Conservation (phyloP, 2,888 invertebrate species). For the Orthonychiurus folsomi region DNA sequence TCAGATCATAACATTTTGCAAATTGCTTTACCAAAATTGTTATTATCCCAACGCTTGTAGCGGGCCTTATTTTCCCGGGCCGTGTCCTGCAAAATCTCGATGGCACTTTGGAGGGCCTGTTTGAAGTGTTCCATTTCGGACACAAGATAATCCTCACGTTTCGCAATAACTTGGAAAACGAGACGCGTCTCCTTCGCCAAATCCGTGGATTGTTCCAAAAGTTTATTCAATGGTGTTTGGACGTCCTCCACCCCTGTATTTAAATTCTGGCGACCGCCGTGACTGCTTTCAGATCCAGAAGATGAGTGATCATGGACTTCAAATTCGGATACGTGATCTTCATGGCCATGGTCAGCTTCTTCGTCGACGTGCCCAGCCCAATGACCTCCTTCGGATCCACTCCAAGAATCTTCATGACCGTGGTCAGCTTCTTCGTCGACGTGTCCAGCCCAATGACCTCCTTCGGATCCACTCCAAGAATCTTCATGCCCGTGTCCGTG, state of each 20-base stretch:
- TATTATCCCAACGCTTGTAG: background rate
- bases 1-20: background rate
- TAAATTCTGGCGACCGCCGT: too few species aligned
- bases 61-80: background rate
- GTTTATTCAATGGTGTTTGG: constrained; percentile 14
- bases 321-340: too few species aligned
- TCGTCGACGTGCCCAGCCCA: too few species aligned
- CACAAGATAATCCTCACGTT: constrained; percentile 21
- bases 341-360: too few species aligned
- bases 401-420: background rate
- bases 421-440: too few species aligned
- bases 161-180: constrained; percentile 21
- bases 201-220: constrained; percentile 24
- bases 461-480: background rate
- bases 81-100: constrained; percentile 18
- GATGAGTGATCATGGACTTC: too few species aligned
- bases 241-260: constrained; percentile 4
- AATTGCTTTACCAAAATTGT: background rate
- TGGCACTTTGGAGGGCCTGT: constrained; percentile 20
- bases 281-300: too few species aligned
- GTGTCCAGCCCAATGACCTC: background rate
- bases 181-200: constrained; percentile 24
- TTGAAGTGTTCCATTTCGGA: constrained; percentile 26
- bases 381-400: background rate
- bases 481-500: background rate